Conservation (phyloP, 2,888 invertebrate genomes). For the Caenorhabditis imperialis region DNA sequence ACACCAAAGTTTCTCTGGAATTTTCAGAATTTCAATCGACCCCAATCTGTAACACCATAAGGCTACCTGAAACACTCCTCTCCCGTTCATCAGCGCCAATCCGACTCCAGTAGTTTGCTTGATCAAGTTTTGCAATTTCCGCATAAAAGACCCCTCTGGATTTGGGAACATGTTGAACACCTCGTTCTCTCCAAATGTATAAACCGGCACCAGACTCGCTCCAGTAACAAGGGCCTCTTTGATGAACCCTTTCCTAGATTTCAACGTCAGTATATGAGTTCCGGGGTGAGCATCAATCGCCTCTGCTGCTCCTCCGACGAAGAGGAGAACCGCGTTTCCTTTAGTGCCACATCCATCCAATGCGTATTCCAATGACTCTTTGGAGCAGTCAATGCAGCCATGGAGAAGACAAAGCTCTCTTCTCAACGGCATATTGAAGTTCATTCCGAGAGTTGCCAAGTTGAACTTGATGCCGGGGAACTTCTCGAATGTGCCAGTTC, state of each 20-base stretch:
- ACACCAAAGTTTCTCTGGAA: slow-evolving; percentile 11
- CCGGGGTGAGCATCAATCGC: slow-evolving; percentile 41
- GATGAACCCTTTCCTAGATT: slow-evolving; percentile 28
- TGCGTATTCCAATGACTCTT: slow-evolving; percentile 29
- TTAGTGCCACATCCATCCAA: slow-evolving; percentile 14
- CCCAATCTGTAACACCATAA: too few species aligned
- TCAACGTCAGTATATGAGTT: slow-evolving; percentile 20
- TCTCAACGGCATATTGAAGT: slow-evolving; percentile 83
- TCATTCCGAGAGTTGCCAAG: slow-evolving; percentile 83
- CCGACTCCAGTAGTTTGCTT: slow-evolving; percentile 77
- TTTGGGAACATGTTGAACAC: slow-evolving; percentile 67
- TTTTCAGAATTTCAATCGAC: too few species aligned
- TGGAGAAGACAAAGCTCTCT: slow-evolving; percentile 82
- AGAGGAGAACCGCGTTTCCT: slow-evolving; percentile 24
- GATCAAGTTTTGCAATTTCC: slow-evolving; percentile 55
- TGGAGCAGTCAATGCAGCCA: slow-evolving; percentile 80
- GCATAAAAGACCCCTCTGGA: slow-evolving; percentile 20
- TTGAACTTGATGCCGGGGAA: slow-evolving; percentile 80
- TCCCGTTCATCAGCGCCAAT: slow-evolving; percentile 79
- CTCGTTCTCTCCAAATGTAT: slow-evolving; percentile 79
- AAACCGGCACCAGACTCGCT: slow-evolving; percentile 79
- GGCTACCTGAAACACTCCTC: slow-evolving; percentile 83
- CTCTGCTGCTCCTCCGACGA: slow-evolving; percentile 35
- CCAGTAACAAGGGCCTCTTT: slow-evolving; percentile 30
- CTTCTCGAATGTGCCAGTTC: slow-evolving; percentile 15